Conservation (phyloP, 2,888 invertebrate genomes). For the Leucophora obtusa region DNA sequence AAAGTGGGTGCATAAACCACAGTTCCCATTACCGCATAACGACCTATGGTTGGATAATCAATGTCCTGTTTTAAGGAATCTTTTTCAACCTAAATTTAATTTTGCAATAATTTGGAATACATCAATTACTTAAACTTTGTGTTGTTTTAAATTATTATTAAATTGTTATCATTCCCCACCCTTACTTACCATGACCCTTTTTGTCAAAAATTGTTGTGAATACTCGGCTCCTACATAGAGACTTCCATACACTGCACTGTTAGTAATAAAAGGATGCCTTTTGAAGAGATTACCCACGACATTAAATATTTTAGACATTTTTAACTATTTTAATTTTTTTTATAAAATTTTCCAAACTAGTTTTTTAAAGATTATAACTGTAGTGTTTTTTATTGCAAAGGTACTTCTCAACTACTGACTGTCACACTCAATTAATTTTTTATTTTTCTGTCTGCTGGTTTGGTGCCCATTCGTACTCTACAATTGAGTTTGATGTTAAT, state of each 20-base stretch:
- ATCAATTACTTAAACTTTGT: conserved; percentile 8
- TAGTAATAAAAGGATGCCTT: conserved; percentile 80
- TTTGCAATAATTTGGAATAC: conserved; percentile 58
- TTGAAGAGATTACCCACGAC: conserved; percentile 75
- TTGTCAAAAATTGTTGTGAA: conserved; percentile 87
- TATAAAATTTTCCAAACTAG: neutral
- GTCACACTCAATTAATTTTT: conserved; percentile 21
- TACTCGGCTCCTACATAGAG: conserved; percentile 89
- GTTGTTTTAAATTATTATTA: neutral
- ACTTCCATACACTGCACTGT: conserved; percentile 85
- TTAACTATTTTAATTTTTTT: neutral
- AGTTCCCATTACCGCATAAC: conserved; percentile 83
- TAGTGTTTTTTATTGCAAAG: neutral
- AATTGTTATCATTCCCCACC: neutral
- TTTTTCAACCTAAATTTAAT: conserved; percentile 62
- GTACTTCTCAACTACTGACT: conserved; percentile 22
- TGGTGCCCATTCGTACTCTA: conserved; percentile 12
- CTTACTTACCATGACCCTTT: conserved; percentile 82
- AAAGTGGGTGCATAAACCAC: conserved; percentile 82
- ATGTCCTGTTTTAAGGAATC: conserved; percentile 75
- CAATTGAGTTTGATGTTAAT: conserved; percentile 34
- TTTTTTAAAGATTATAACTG: neutral
- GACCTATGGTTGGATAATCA: conserved; percentile 80
- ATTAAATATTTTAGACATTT: conserved; percentile 69
- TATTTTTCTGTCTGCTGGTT: conserved; percentile 15